Conservation (phyloP, 1,140 invertebrate species). For the Heterodera carotae region DNA sequence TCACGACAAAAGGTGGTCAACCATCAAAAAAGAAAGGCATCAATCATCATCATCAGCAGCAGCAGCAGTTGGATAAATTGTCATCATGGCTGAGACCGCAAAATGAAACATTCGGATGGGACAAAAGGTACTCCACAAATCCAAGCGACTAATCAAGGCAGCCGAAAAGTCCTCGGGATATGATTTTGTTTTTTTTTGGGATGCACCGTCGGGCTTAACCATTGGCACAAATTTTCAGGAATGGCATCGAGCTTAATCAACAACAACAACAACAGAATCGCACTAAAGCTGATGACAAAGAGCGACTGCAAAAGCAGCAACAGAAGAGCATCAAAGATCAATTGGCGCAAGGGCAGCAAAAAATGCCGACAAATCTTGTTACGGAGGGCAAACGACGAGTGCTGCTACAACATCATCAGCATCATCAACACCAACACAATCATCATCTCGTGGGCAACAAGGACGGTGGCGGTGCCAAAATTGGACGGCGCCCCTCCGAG, state of each 20-base stretch:
- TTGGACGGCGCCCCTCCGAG: background rate
- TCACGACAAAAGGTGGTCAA: background rate
- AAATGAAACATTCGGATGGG: conserved; percentile 1
- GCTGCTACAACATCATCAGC: background rate
- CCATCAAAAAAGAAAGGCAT: background rate
- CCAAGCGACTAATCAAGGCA: no score
- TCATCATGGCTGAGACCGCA: background rate
- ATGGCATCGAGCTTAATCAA: background rate
- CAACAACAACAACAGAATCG: background rate
- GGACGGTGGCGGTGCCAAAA: conserved; percentile 8
- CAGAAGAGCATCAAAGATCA: background rate
- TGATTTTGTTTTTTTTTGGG: background rate
- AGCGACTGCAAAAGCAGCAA: background rate
- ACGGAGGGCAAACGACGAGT: background rate
- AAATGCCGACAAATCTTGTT: background rate
- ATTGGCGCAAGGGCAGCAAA: background rate
- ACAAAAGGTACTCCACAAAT: background rate
- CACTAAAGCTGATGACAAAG: background rate
- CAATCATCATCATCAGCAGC: background rate
- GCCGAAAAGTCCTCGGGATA: background rate
- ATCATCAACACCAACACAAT: background rate
- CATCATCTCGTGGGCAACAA: background rate
- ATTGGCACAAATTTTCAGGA: conserved; percentile 1
- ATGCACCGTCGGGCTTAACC: no score
- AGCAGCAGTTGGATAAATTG: background rate